phyloP scores from a whole-genome alignment of 2,113 vertebrate species.

The Galemys pyrenaicus region DNA sequence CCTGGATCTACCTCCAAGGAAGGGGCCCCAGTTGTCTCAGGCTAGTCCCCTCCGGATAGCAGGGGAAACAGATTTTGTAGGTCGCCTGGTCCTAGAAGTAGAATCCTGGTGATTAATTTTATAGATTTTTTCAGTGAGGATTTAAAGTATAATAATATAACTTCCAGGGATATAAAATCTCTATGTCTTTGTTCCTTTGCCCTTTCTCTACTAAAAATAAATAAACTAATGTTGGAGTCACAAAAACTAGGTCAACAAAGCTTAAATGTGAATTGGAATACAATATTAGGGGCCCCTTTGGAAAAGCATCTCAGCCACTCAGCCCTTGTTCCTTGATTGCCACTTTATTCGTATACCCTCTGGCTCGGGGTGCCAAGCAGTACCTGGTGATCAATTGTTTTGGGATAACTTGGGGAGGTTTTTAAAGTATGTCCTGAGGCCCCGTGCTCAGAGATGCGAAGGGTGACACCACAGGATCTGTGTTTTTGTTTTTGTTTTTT shows the following conservation, averaged over 20 bases:
- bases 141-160: not conserved
- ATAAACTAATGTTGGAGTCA: not conserved
- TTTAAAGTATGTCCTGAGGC: not conserved
- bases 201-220: not conserved
- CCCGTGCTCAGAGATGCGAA: not conserved
- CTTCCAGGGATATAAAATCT: not conserved
- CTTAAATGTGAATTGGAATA: not conserved
- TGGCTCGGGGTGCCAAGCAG: not conserved
- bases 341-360: not conserved
- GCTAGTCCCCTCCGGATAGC: not conserved
- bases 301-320: not conserved
- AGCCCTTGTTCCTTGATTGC: not conserved
- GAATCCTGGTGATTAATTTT: not conserved
- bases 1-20: not conserved
- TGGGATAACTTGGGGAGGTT: not conserved
- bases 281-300: not conserved
- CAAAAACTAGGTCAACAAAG: not conserved
- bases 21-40: not conserved
- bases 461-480: not conserved
- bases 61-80: not conserved
- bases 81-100: not conserved
- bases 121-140: not conserved
- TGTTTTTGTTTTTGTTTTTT: not conserved
- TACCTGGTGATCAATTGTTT: not conserved
- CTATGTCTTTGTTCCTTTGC: not conserved